These are phyloP conservation scores for Ambastaia sidthimunki DNA, from an alignment of 2,797 vertebrate genomes.

Conservation along the genomic window DNA sequence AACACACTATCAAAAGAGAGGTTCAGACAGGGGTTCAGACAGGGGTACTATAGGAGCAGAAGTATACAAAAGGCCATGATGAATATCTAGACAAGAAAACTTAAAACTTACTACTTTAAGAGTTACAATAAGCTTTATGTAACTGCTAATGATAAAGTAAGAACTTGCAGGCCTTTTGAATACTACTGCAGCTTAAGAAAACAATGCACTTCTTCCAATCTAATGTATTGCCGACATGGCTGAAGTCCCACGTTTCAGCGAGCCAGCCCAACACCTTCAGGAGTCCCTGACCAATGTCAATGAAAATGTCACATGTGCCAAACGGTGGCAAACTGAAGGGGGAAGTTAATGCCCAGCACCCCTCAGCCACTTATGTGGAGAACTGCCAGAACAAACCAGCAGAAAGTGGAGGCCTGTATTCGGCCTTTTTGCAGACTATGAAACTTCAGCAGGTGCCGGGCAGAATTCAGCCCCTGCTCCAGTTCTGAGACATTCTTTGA, in stretches of 20 bases:
- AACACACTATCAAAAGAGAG: slow-evolving; percentile 60
- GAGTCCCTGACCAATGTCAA: slow-evolving; percentile 64
- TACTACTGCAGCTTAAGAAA: slow-evolving; percentile 61
- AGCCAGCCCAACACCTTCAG: slow-evolving; percentile 64
- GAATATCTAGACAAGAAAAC: slow-evolving; percentile 25
- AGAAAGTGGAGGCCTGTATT: slow-evolving; percentile 47
- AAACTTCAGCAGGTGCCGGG: slow-evolving; percentile 59
- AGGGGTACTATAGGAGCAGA: slow-evolving; percentile 54
- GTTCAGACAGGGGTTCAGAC: slow-evolving; percentile 53
- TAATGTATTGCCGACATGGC: slow-evolving; percentile 59
- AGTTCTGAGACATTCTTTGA: slow-evolving; percentile 62
- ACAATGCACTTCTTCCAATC: slow-evolving; percentile 63
- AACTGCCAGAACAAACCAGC: slow-evolving; percentile 43
- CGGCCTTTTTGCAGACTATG: slow-evolving; percentile 40
- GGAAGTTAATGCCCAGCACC: slow-evolving; percentile 60
- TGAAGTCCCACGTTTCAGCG: slow-evolving; percentile 61
- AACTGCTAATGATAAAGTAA: slow-evolving; percentile 24
- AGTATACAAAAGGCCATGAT: slow-evolving; percentile 65
- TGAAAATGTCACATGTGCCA: slow-evolving; percentile 61
- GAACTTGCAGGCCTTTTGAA: slow-evolving; percentile 62
- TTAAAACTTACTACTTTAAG: too few species aligned
- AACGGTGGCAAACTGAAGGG: slow-evolving; percentile 64
- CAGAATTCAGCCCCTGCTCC: slow-evolving; percentile 62
- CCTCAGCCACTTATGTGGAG: slow-evolving; percentile 41
- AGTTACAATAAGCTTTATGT: slow-evolving; percentile 7